Evolutionary conservation across 2,113 vertebrate genomes (phyloP).

Genomic region (Acanthochromis polyacanthus): DNA sequence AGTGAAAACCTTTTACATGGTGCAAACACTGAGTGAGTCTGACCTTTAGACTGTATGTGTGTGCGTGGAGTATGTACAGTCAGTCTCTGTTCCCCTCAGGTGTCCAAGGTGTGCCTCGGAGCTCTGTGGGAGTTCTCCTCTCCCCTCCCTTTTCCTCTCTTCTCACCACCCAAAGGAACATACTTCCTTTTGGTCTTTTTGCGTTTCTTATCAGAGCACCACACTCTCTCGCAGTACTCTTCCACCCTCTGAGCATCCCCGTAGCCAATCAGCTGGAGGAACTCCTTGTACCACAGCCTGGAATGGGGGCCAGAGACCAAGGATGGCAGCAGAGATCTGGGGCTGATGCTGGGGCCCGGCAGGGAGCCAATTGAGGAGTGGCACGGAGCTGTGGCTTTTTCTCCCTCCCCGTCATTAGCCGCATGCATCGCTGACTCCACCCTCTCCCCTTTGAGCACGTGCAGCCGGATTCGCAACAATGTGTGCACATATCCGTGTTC

Average conservation of each 20-base stretch:
- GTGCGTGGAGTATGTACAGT: constrained; percentile 23
- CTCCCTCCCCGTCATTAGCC: constrained; percentile 72
- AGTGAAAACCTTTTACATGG: constrained; percentile 60
- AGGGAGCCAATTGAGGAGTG: constrained; percentile 48
- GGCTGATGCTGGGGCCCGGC: constrained; percentile 74
- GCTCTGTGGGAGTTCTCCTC: constrained; percentile 87
- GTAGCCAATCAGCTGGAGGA: constrained; percentile 95
- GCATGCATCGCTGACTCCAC: constrained; percentile 86
- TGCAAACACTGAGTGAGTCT: constrained; percentile 51
- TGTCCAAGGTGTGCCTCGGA: constrained; percentile 88
- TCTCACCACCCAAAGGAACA: constrained; percentile 83
- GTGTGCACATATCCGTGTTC: constrained; percentile 95
- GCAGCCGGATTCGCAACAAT: constrained; percentile 88
- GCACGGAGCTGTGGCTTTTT: constrained; percentile 58
- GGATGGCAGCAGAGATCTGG: constrained; percentile 82
- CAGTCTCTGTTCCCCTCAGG: constrained; percentile 76
- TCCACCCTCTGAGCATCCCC: constrained; percentile 94
- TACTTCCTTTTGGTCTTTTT: constrained; percentile 94
- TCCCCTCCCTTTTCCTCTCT: constrained; percentile 80
- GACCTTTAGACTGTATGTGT: constrained; percentile 52
- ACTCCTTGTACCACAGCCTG: constrained; percentile 96
- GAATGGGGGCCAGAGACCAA: constrained; percentile 79
- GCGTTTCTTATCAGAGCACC: constrained; percentile 94
- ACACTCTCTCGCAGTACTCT: constrained; percentile 97
- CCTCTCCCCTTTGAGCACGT: constrained; percentile 89